These are phyloP conservation scores for Marisa cornuarietis DNA, from an alignment of 1,140 invertebrate species.

Conservation along the genomic window DNA sequence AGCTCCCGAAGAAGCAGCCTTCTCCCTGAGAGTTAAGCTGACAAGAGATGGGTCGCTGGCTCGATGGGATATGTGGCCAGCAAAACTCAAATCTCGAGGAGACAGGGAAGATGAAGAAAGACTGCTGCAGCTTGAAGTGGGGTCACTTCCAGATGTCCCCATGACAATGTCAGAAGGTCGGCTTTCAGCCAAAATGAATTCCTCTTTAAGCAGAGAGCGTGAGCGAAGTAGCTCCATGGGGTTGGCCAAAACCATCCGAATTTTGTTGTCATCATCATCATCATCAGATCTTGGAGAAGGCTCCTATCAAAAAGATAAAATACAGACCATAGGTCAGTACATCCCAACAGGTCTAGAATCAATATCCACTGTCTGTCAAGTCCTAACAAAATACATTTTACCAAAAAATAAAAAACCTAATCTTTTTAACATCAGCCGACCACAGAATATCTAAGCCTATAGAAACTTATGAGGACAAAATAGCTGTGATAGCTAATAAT, in stretches of 20 bases:
- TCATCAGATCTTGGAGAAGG: slow-evolving; percentile 51
- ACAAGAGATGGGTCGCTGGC: slow-evolving; percentile 16
- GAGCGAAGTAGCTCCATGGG: slow-evolving; percentile 43
- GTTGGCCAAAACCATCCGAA: slow-evolving; percentile 5
- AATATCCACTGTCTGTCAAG: too few species aligned
- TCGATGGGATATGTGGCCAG: background rate
- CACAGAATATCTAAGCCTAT: too few species aligned
- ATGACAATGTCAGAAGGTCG: slow-evolving; percentile 52
- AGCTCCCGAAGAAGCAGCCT: background rate
- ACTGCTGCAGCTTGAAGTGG: slow-evolving; percentile 30
- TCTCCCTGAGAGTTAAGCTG: slow-evolving; percentile 16
- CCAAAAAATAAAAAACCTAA: too few species aligned
- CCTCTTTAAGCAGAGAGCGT: slow-evolving; percentile 52
- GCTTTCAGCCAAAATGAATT: slow-evolving; percentile 60
- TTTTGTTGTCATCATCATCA: slow-evolving; percentile 29
- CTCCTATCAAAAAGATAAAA: slow-evolving; percentile 33
- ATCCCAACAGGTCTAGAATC: background rate
- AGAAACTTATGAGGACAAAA: too few species aligned
- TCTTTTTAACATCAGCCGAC: too few species aligned
- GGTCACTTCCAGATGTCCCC: slow-evolving; percentile 43
- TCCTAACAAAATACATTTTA: too few species aligned
- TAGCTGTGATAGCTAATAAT: too few species aligned
- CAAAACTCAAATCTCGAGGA: slow-evolving; percentile 20
- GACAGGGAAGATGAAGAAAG: slow-evolving; percentile 28
- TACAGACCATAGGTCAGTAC: background rate